A percentile compares a stretch with the other conserved stretches of the same genome.
Evolutionary conservation across 2,888 invertebrate species (phyloP).

Genomic region (Eurytoma adleriae): DNA sequence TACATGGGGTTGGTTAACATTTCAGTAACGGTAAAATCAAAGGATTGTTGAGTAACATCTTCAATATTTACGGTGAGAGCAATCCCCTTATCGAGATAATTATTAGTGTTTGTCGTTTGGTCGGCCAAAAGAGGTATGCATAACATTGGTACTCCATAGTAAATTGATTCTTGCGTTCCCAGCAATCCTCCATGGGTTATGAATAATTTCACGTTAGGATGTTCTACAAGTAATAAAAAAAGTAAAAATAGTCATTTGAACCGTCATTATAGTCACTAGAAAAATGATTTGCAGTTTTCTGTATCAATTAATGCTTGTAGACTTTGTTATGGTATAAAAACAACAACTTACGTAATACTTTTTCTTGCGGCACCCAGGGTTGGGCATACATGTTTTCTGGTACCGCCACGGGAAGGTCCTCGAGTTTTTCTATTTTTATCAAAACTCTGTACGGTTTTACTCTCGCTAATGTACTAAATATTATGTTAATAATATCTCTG

Average conservation of each 20-base stretch:
- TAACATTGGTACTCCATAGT: constrained; percentile 70
- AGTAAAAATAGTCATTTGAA: constrained; percentile 1
- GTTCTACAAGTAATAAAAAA: constrained; percentile 62
- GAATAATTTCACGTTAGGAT: constrained; percentile 69
- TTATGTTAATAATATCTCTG: constrained; percentile 57
- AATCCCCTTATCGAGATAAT: constrained; percentile 63
- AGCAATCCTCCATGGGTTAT: constrained; percentile 72
- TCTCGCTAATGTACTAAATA: constrained; percentile 66
- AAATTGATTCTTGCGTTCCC: constrained; percentile 70
- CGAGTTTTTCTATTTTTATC: constrained; percentile 65
- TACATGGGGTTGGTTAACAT: constrained; percentile 64
- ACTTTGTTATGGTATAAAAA: constrained; percentile 1
- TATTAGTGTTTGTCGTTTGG: constrained; percentile 68
- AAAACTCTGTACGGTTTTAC: constrained; percentile 68
- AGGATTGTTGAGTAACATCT: constrained; percentile 62
- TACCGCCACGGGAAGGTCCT: constrained; percentile 63
- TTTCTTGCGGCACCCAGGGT: constrained; percentile 68
- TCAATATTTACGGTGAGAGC: constrained; percentile 62
- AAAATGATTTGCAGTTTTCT: neutral
- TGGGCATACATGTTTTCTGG: constrained; percentile 65
- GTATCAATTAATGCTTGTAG: neutral
- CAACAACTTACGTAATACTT: constrained; percentile 66
- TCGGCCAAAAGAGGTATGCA: constrained; percentile 71
- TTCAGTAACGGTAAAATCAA: constrained; percentile 64
- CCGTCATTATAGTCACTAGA: no score